Conservation (phyloP, 2,888 invertebrate species). For the Steromphala cineraria region DNA sequence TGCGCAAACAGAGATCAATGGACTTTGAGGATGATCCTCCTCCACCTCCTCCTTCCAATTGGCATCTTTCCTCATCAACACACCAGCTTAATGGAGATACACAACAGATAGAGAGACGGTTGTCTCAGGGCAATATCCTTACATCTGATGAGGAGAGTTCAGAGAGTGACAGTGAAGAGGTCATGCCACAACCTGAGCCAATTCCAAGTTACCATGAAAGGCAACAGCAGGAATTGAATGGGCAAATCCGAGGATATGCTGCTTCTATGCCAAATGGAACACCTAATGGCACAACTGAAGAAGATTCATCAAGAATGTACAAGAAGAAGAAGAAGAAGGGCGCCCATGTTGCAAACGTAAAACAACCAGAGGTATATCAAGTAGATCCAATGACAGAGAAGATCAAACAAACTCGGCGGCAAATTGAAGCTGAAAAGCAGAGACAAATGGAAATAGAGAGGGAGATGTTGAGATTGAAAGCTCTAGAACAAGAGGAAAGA, state of each 20-base stretch:
- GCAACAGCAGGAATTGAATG: not conserved
- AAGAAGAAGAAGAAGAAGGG: slow-evolving; percentile 58
- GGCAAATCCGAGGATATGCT: not conserved
- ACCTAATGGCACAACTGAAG: slow-evolving; percentile 7
- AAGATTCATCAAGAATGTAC: slow-evolving; percentile 41
- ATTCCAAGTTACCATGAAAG: not conserved
- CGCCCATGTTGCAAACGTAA: slow-evolving; percentile 44
- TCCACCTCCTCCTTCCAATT: not conserved
- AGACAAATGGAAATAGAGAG: slow-evolving; percentile 58
- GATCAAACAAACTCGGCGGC: slow-evolving; percentile 49
- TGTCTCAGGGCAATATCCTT: slow-evolving; percentile 1
- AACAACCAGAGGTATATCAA: slow-evolving; percentile 47
- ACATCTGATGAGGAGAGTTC: slow-evolving; percentile 6
- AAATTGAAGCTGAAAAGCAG: slow-evolving; percentile 53
- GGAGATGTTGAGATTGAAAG: slow-evolving; percentile 51
- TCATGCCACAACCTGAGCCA: not conserved
- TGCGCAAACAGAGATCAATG: slow-evolving; percentile 39
- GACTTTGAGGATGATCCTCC: not conserved
- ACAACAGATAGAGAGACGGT: not conserved
- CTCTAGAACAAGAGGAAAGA: slow-evolving; percentile 55
- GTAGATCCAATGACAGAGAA: slow-evolving; percentile 39
- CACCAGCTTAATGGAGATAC: not conserved
- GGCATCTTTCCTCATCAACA: slow-evolving; percentile 8
- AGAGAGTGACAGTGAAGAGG: not conserved
- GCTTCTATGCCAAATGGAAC: not conserved